Evolutionary conservation across 2,113 vertebrate genomes (phyloP), one percentile per base, ranked within the genome.

Genomic region (Centropus unirufus): DNA sequence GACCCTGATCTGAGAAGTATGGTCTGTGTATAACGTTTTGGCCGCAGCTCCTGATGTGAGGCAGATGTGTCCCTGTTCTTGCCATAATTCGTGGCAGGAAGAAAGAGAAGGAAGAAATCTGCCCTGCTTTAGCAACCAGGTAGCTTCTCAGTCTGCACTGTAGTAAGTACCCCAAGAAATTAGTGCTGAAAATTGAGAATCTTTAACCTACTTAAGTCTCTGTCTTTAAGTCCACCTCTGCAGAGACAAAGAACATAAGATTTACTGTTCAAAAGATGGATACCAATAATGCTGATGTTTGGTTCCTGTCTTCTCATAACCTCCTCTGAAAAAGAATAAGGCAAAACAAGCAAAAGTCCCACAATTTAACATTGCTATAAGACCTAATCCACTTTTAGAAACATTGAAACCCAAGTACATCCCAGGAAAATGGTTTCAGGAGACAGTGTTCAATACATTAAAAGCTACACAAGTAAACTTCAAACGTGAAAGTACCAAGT

Each of bases 401-500:
- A 83, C 10, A 32, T 22, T 77, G 87, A 93, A 97, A 72, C 11
- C n/a, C 58, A 79, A 86, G 57, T 61, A 49, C n/a, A 11, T 87
- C 55, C 34, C 68, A 72, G 62, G 47, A 58, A 90, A 92, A 70
- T 0, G 1, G 39, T 80, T 97, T 84, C 40, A 82, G 78, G 58
- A 94, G 86, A 68, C 39, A 64, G 54, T 40, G 90, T 40, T 92
- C 51, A 82, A 36, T 59, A 84, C 19, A 46, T 63, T 67, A 97
- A 96, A 94, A 91, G 62, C 83, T 80, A 55, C 54, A 59, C 12
- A 84, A 90, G 72, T 95, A 91, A 97, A 95, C 79, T 94, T 95
- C 78, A 88, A 64, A 88, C 4, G 4, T 90, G 72, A 82, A 95
- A 93, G 89, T 59, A 95, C 67, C 13, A 67, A 75, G 92, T 87